Conservation (phyloP, 2,888 invertebrate genomes). For the Hofmannophila pseudospretella region DNA sequence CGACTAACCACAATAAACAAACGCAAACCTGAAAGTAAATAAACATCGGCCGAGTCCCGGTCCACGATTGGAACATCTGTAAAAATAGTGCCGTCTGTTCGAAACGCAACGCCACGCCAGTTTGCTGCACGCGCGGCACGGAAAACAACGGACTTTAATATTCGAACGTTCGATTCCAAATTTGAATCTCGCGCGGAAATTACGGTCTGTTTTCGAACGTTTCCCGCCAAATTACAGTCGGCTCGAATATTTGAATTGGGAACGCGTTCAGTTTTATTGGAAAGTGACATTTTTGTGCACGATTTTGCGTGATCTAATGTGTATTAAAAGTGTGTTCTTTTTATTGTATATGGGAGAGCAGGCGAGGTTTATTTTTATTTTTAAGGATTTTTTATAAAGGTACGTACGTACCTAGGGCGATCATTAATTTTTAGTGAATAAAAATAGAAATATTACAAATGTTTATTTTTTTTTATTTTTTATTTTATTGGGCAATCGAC, state of each 20-base stretch:
- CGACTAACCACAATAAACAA: slow-evolving; percentile 1
- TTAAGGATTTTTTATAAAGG: no score
- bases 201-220: slow-evolving; percentile 14
- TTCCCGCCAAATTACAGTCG: not conserved
- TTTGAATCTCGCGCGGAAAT: slow-evolving; percentile 15
- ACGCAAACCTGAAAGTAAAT: not conserved
- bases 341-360: no score
- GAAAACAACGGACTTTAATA: slow-evolving; percentile 32
- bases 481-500: no score
- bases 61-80: slow-evolving; percentile 29
- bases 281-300: not conserved
- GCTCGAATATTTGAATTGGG: slow-evolving; percentile 1
- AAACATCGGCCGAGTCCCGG: slow-evolving; percentile 17
- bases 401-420: no score
- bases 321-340: no score
- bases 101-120: slow-evolving; percentile 30
- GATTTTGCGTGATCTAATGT: no score
- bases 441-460: no score
- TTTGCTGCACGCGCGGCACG: slow-evolving; percentile 36
- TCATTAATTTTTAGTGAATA: no score
- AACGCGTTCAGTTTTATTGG: not conserved
- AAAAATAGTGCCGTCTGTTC: slow-evolving; percentile 44
- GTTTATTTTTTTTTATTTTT: no score
- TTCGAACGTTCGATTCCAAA: slow-evolving; percentile 10
- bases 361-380: no score